Evolutionary conservation across 2,797 vertebrate genomes (phyloP).

Genomic region (Galagoides demidoff): DNA sequence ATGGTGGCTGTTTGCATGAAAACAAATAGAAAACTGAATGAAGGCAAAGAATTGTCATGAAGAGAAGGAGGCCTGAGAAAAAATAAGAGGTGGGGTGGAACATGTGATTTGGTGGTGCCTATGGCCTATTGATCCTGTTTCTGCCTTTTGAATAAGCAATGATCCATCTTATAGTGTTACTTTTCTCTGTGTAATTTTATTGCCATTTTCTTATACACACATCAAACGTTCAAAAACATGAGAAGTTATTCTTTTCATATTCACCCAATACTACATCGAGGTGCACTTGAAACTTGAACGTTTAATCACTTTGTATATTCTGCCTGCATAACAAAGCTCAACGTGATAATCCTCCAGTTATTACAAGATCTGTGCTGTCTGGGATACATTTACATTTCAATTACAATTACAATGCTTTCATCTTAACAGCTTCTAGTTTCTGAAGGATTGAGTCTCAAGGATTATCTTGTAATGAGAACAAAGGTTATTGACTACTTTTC

Average conservation of each 20-base stretch:
- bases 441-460: conserved; percentile 64
- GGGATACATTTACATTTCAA: conserved; percentile 68
- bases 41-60: neutral
- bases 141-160: neutral
- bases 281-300: conserved; percentile 68
- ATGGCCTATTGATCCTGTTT: neutral
- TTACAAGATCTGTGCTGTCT: conserved; percentile 67
- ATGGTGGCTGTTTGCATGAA: neutral
- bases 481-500: conserved; percentile 70
- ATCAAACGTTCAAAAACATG: neutral
- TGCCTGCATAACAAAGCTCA: conserved; percentile 60
- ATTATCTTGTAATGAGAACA: conserved; percentile 54
- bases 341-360: conserved; percentile 63
- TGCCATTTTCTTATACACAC: conserved; percentile 28
- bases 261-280: conserved; percentile 61
- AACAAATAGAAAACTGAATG: neutral
- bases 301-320: conserved; percentile 73
- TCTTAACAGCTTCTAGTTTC: conserved; percentile 71
- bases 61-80: neutral
- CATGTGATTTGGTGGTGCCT: neutral
- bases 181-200: neutral
- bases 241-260: conserved; percentile 56
- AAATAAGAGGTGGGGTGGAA: neutral
- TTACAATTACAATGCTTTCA: conserved; percentile 75
- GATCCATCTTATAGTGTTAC: neutral